These are phyloP conservation scores for Sebastes fasciatus DNA, from an alignment of 2,113 vertebrate genomes.

Conservation along the genomic window DNA sequence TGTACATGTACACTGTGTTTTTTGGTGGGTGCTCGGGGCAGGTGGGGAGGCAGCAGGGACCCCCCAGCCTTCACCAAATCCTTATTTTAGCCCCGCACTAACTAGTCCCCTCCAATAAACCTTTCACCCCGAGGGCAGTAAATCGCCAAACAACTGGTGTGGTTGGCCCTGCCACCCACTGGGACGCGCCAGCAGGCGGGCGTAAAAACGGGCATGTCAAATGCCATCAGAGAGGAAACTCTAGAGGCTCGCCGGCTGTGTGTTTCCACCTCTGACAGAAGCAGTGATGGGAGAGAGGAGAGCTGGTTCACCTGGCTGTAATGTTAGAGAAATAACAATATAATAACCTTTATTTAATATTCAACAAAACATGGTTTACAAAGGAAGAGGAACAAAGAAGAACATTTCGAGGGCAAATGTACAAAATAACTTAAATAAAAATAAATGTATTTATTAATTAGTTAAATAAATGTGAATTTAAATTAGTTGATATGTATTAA, in stretches of 20 bases:
- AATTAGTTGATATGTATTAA: too few species aligned
- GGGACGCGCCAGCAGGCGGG: conserved; percentile 67
- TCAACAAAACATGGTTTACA: neutral
- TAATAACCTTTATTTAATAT: neutral
- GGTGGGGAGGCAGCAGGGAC: conserved; percentile 69
- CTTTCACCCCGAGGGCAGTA: conserved; percentile 79
- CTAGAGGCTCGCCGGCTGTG: conserved; percentile 67
- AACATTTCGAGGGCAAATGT: too few species aligned
- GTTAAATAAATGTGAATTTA: too few species aligned
- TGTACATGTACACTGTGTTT: conserved; percentile 27
- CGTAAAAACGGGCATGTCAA: conserved; percentile 74
- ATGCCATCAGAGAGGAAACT: conserved; percentile 83
- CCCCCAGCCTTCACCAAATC: conserved; percentile 66
- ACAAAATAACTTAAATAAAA: too few species aligned
- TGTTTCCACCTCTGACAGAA: conserved; percentile 17
- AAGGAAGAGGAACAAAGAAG: too few species aligned
- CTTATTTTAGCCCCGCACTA: conserved; percentile 83
- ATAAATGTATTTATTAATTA: too few species aligned
- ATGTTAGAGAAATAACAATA: neutral
- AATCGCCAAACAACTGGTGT: conserved; percentile 84
- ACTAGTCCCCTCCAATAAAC: conserved; percentile 83
- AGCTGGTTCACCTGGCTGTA: conserved; percentile 9
- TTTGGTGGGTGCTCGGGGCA: conserved; percentile 43
- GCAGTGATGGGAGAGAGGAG: conserved; percentile 19
- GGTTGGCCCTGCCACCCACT: conserved; percentile 83